Evolutionary conservation across 2,113 vertebrate genomes (phyloP).

Genomic region (Gorilla gorilla): DNA sequence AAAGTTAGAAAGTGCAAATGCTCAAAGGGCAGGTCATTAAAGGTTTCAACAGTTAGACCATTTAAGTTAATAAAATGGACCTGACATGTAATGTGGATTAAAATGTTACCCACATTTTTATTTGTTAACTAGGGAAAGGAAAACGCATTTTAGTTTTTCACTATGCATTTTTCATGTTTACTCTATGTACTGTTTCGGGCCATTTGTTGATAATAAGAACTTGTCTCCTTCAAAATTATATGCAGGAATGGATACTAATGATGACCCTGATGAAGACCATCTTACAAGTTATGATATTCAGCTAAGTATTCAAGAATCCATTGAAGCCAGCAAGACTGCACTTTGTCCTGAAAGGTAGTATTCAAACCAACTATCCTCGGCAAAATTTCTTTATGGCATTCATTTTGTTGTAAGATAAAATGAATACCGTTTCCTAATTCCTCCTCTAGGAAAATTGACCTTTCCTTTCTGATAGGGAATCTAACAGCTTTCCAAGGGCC

Average conservation of each 20-base stretch:
- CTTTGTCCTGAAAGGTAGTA: conserved; percentile 84
- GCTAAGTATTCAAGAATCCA: conserved; percentile 88
- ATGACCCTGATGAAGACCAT: conserved; percentile 86
- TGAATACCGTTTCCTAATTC: neutral
- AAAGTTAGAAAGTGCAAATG: neutral
- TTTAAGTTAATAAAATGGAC: neutral
- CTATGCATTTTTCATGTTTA: neutral
- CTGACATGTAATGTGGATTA: neutral
- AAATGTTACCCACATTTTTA: neutral
- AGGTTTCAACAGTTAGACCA: neutral
- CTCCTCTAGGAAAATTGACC: neutral
- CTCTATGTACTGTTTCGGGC: neutral
- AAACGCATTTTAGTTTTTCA: conserved; percentile 9
- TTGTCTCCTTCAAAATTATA: conserved; percentile 38
- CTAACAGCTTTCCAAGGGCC: neutral
- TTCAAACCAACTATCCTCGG: neutral
- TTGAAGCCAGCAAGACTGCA: conserved; percentile 74
- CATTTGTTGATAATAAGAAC: conserved; percentile 31
- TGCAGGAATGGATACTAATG: conserved; percentile 83
- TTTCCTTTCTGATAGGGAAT: neutral
- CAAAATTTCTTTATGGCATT: neutral
- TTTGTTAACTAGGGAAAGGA: neutral
- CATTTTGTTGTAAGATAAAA: conserved; percentile 27
- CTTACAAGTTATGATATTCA: conserved; percentile 87
- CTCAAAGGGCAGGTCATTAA: neutral